A percentile compares a stretch with the other conserved stretches of the same genome.
phyloP scores from a whole-genome alignment of 2,888 invertebrate genomes.

The Tipula lateralis region DNA sequence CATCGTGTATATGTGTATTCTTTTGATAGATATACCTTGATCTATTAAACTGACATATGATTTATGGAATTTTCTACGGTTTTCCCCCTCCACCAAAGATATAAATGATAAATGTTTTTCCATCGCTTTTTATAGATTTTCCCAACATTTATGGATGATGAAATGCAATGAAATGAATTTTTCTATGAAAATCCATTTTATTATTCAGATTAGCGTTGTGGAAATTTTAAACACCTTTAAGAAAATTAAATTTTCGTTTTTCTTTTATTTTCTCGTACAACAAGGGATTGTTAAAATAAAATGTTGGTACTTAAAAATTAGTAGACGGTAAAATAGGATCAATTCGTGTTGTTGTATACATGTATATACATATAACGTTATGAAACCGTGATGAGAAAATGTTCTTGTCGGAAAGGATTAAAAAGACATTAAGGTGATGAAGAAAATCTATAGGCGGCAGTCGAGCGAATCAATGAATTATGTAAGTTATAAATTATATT shows the following conservation, averaged over 20 bases:
- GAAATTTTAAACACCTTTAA: slow-evolving; percentile 9
- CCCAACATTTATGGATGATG: background rate
- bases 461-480: background rate
- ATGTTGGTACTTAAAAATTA: background rate
- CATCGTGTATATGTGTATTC: background rate
- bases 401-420: background rate
- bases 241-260: background rate
- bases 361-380: too few relatives aligned
- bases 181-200: background rate
- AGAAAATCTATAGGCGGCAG: background rate
- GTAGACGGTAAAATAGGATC: slow-evolving; percentile 11
- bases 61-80: background rate
- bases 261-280: background rate
- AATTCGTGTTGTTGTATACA: background rate
- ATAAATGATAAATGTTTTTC: background rate
- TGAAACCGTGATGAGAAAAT: slow-evolving; percentile 24
- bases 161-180: background rate
- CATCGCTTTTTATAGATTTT: background rate
- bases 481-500: background rate
- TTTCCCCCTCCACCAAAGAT: background rate
- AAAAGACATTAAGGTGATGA: background rate
- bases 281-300: background rate
- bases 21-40: slow-evolving; percentile 11
- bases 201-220: background rate
- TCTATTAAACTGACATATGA: slow-evolving; percentile 19